Evolutionary conservation across 2,888 invertebrate genomes (phyloP).

Genomic region (Dexiosoma caninum): DNA sequence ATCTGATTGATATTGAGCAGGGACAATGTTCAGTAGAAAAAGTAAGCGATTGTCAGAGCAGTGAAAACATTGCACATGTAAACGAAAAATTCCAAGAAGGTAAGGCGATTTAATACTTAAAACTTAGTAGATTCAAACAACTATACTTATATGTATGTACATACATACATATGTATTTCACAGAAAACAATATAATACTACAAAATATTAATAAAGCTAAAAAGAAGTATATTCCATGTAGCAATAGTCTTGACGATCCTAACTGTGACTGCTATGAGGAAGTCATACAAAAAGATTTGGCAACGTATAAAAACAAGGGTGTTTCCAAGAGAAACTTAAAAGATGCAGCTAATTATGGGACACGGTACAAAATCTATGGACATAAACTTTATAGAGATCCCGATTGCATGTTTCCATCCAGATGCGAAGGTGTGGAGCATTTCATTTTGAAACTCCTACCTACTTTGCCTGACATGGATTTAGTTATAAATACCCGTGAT

Average conservation of each 20-base stretch:
- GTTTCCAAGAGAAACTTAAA: conserved; percentile 84
- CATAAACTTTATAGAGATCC: conserved; percentile 88
- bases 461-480: conserved; percentile 88
- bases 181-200: conserved; percentile 67
- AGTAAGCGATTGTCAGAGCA: conserved; percentile 17
- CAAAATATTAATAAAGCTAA: conserved; percentile 79
- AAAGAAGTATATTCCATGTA: conserved; percentile 80
- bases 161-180: neutral
- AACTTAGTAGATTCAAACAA: too few species aligned
- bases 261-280: conserved; percentile 83
- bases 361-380: conserved; percentile 89
- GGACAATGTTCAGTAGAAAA: conserved; percentile 27
- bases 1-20: neutral
- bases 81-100: conserved; percentile 49
- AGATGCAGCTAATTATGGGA: conserved; percentile 81
- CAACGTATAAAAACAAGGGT: conserved; percentile 82
- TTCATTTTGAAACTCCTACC: conserved; percentile 85
- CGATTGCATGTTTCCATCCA: conserved; percentile 93
- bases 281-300: conserved; percentile 84
- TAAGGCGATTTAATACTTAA: neutral
- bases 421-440: conserved; percentile 94
- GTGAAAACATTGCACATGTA: neutral
- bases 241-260: conserved; percentile 70
- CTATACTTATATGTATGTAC: neutral
- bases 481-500: conserved; percentile 93